Conservation (phyloP, 1,140 invertebrate species). For the Neotoxoptera formosana region DNA sequence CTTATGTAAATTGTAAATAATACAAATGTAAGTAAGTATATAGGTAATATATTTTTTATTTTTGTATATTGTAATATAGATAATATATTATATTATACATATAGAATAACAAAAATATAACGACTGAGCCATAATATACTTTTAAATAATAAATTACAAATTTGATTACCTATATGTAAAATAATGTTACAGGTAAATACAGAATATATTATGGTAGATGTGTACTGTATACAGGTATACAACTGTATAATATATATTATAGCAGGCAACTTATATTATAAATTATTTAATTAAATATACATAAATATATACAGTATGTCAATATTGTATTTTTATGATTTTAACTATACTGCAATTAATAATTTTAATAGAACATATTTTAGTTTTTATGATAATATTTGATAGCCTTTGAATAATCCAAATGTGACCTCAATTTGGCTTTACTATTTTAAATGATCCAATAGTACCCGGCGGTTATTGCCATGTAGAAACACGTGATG, state of each 20-base stretch:
- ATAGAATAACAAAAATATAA: not conserved
- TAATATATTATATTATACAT: not conserved
- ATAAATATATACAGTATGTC: not conserved
- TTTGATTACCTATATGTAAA: not conserved
- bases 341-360: not conserved
- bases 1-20: not conserved
- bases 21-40: too few relatives aligned
- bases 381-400: not conserved
- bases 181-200: not conserved
- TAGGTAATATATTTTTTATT: not conserved
- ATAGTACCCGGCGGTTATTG: not conserved
- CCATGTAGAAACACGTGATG: not conserved
- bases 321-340: not conserved
- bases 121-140: not conserved
- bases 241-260: not conserved
- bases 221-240: not conserved
- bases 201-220: not conserved
- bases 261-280: not conserved
- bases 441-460: constrained; percentile 30
- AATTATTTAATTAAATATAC: not conserved
- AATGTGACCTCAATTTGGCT: constrained; percentile 42
- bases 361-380: not conserved
- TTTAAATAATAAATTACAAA: not conserved
- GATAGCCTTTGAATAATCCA: not conserved
- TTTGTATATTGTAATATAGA: not conserved